Conservation (phyloP, 2,113 vertebrate genomes). For the Melanotaenia duboulayi region DNA sequence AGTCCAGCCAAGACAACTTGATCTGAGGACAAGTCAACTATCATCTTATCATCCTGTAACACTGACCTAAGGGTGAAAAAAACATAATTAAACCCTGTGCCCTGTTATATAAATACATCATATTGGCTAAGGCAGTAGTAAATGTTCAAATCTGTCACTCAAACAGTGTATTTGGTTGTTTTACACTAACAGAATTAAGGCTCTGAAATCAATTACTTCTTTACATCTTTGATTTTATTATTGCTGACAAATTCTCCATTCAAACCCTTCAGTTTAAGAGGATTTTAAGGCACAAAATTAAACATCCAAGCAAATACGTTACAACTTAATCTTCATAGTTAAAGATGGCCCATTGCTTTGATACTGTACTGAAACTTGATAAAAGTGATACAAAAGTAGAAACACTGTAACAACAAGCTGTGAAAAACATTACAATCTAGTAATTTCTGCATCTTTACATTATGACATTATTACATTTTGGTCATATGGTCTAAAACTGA, state of each 20-base stretch:
- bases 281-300: background rate
- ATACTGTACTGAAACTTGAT: background rate
- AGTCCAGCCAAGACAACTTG: background rate
- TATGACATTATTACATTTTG: too few relatives aligned
- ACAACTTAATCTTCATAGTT: background rate
- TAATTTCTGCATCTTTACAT: too few relatives aligned
- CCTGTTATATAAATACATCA: background rate
- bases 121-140: background rate
- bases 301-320: background rate
- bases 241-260: background rate
- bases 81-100: background rate
- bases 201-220: background rate
- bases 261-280: background rate
- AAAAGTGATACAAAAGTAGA: too few relatives aligned
- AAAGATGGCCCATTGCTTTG: background rate
- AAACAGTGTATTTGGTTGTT: too few relatives aligned
- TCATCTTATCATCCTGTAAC: slow-evolving; percentile 1
- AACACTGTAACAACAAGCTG: background rate
- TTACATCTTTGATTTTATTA: background rate
- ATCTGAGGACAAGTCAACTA: background rate
- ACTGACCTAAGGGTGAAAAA: slow-evolving; percentile 1
- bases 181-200: background rate
- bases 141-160: background rate
- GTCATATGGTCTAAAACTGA: too few relatives aligned
- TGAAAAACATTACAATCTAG: background rate